Evolutionary conservation across 2,113 vertebrate species (phyloP), one percentile per base, ranked within the genome.

Genomic region (Arenaria interpres): DNA sequence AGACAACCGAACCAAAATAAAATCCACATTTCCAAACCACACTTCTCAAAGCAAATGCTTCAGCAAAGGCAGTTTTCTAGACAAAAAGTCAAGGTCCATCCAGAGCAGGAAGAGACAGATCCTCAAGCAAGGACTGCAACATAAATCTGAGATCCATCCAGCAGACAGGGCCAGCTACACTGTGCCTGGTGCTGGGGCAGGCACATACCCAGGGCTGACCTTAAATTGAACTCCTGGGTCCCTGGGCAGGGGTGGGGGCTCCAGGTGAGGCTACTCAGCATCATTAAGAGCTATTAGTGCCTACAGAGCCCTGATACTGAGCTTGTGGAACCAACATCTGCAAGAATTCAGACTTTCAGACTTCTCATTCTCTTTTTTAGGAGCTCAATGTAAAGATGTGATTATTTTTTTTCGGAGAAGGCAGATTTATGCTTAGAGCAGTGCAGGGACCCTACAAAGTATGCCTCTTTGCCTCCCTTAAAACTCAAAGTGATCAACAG

Each of bases 161-260:
- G n/a, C 27, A 75, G 35, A 16, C 6, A 13, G 8, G 6, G 8
- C 8, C 45, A 66, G 8, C 11, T 21, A 30, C 12, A 24, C 6
- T 0, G 1, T 21, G 2, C 41, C 7, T 28, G 7, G 1, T 25
- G 7, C 3, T 43, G 6, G 3, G 10, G 4, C 3, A 1, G 17
- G 3, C 3, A 11, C 0, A 0, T 15, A 10, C 23, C 28, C 19
- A n/a, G 14, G 24, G 14, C 14, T 91, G 10, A 46, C 20, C 15
- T 62, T 14, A 73, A 50, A 50, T 6, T 19, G 20, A 46, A 27
- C 22, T 43, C 21, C 21, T 30, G 25, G 14, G 17, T 6, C 7
- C 5, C 28, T 43, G 30, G 27, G 19, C 16, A 73, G 14, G 13
- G 8, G 8, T n/a, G 10, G 17, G 62, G 41, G 53, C 46, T 78